These are phyloP conservation scores for Oncorhynchus nerka DNA, from an alignment of 2,113 vertebrate species.

Conservation along the genomic window DNA sequence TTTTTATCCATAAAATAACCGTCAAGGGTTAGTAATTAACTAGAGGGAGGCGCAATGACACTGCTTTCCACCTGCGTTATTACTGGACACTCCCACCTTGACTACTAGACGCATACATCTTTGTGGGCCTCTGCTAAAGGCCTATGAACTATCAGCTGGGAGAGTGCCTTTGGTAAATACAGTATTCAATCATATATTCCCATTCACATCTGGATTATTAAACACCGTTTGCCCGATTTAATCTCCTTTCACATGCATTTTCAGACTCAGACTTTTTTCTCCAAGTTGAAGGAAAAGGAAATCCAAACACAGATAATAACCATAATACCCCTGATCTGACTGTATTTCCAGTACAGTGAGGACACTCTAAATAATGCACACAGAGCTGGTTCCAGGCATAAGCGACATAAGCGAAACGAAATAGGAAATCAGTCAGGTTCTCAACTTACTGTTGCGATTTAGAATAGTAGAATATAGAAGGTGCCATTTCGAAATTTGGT, in stretches of 20 bases:
- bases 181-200: not conserved
- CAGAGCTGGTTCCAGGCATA: no score
- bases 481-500: no score
- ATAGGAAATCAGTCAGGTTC: no score
- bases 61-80: conserved; percentile 10
- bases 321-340: not conserved
- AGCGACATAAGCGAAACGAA: no score
- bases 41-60: not conserved
- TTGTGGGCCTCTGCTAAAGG: not conserved
- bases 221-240: not conserved
- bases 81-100: not conserved
- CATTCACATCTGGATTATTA: no score
- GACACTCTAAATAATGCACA: not conserved
- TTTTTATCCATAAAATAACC: conserved; percentile 37
- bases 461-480: no score
- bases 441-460: no score
- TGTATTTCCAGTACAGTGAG: not conserved
- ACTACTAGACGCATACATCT: not conserved
- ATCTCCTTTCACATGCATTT: not conserved
- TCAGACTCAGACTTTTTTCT: not conserved
- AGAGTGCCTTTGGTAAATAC: no score
- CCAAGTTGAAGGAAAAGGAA: no score
- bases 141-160: not conserved
- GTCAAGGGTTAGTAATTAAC: conserved; percentile 7
- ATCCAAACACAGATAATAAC: not conserved